Conservation (phyloP, 64 coral and sea anemone species). For the Cladopsammia gracilis region DNA sequence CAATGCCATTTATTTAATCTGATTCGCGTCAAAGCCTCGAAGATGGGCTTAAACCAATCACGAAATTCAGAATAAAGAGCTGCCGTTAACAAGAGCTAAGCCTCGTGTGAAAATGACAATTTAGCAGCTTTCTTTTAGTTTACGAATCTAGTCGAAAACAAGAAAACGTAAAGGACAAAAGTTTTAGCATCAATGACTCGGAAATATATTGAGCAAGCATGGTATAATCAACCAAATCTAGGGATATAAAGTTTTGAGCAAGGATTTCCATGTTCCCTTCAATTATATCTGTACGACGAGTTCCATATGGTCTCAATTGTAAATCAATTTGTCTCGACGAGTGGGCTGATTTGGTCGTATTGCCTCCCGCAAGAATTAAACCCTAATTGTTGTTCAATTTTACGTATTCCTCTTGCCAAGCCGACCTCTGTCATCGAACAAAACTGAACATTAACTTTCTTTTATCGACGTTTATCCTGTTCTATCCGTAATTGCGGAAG, state of each 20-base stretch:
- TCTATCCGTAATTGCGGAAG: not conserved
- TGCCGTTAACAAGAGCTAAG: not conserved
- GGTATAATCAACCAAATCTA: not conserved
- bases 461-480: not conserved
- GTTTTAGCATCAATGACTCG: not conserved
- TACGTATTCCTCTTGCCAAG: not conserved
- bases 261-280: no score
- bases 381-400: not conserved
- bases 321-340: not conserved
- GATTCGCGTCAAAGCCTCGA: constrained; percentile 9
- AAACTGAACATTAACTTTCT: not conserved
- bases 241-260: not conserved
- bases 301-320: not conserved
- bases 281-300: not conserved
- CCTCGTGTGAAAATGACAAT: constrained; percentile 8
- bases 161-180: not conserved
- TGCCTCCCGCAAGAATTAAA: not conserved
- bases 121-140: not conserved
- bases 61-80: not conserved
- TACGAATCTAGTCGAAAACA: not conserved
- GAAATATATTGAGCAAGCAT: not conserved
- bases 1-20: constrained; percentile 19
- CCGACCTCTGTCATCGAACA: not conserved
- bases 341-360: not conserved
- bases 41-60: not conserved